Conservation (phyloP, 2,797 vertebrate genomes). For the Malurus splendens region DNA sequence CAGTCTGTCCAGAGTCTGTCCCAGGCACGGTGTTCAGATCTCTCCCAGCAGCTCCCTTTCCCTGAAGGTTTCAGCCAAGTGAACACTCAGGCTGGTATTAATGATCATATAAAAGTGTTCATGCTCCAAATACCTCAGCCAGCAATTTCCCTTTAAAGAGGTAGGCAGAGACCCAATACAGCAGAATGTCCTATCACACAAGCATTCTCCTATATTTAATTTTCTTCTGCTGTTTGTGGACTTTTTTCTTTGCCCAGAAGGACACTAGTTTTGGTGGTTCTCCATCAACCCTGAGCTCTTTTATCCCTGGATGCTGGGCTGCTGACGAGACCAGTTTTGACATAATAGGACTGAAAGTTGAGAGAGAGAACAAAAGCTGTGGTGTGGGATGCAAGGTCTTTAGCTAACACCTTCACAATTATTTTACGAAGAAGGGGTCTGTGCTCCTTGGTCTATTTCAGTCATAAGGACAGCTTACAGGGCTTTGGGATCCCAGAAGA, state of each 20-base stretch:
- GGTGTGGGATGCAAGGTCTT: background rate
- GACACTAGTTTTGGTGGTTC: background rate
- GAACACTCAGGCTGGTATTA: background rate
- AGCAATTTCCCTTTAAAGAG: background rate
- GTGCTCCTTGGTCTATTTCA: background rate
- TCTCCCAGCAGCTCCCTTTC: background rate
- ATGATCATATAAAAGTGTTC: background rate
- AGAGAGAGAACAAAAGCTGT: background rate
- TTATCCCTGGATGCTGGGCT: background rate
- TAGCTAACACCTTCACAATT: background rate
- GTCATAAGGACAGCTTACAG: background rate
- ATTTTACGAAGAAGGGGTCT: background rate
- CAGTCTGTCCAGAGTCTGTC: background rate
- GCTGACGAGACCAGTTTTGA: background rate
- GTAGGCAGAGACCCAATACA: background rate
- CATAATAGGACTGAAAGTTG: background rate
- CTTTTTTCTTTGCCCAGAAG: background rate
- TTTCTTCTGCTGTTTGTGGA: background rate
- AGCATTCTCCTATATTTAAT: background rate
- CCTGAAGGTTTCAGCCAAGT: background rate
- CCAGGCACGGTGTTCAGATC: fast-evolving
- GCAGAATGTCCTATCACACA: background rate
- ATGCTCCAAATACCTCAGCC: background rate
- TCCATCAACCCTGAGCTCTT: background rate
- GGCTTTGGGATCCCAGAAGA: background rate